phyloP scores from a whole-genome alignment of 2,113 vertebrate species.

The Petroica traversi region DNA sequence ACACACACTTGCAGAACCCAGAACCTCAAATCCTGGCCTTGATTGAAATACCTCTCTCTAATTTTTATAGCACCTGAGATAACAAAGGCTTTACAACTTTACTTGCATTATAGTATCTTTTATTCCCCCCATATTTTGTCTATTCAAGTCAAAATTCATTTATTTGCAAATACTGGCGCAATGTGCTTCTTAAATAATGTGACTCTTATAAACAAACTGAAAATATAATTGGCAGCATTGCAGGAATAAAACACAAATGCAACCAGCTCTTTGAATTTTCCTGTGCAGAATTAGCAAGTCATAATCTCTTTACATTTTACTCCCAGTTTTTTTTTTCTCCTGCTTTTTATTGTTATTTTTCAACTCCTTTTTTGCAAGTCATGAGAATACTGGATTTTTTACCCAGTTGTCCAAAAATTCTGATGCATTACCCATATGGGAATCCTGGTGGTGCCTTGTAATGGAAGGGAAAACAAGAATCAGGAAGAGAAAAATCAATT shows the following conservation, averaged over 20 bases:
- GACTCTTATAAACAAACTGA: background rate
- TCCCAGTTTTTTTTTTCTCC: background rate
- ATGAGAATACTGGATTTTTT: background rate
- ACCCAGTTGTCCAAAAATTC: background rate
- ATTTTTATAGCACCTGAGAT: background rate
- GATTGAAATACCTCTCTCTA: background rate
- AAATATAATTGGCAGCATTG: background rate
- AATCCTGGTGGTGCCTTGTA: constrained; percentile 21
- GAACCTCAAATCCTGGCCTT: background rate
- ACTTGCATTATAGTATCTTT: background rate
- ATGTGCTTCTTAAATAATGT: background rate
- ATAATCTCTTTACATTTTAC: background rate
- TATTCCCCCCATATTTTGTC: rapidly evolving
- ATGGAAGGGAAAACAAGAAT: constrained; percentile 46
- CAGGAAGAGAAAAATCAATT: constrained; percentile 58
- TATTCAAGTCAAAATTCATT: background rate
- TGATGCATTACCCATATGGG: constrained; percentile 32
- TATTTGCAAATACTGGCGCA: background rate
- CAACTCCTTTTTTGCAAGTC: background rate
- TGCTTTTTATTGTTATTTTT: background rate
- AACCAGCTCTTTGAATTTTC: background rate
- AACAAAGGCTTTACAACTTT: background rate
- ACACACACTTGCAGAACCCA: background rate
- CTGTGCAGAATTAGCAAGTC: background rate
- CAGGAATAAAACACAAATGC: background rate